Base-by-base conservation (phyloP, 64 coral and sea anemone genomes). In the Dendronephthya gigantea region DNA sequence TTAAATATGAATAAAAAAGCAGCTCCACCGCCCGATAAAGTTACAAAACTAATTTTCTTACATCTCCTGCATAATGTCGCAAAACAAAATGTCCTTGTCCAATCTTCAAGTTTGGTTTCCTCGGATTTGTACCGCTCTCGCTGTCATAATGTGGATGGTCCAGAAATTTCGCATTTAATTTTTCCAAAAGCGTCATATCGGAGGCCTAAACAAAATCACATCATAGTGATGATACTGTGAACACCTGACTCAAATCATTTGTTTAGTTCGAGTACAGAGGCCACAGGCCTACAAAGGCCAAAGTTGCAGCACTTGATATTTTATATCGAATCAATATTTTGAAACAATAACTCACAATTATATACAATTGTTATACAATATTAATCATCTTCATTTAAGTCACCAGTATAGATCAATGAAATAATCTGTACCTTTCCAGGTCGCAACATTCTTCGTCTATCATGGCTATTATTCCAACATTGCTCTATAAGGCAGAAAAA, bases 111-210 rank as follows among this genome's bases (percentile, higher is more conserved):
- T 98, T 92, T 3, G 95, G 93, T 79, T 79, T 79, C 0, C 91
- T 87, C 84, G 88, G 93, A 9, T 90, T 82, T 52, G 91, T 93
- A 39, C 89, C 88, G 2, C 81, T 84, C 82, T 90, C 58, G 87
- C 95, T 98, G 84, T 98, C 95, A 39, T 88, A 98, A 58, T 98
- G 95, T 5, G 89, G 88, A 88, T 98, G 95, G 2, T 86, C 59
- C 25, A 82, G 87, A 45, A 90, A 98, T 40, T 98, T 92, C 33
- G 72, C 47, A 43, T 98, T 90, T 22, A 98, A 41, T 35, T 98
- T 98, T 33, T 85, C 86, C n/a, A 98, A 47, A 35, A 98, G 89
- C 2, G 95, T 98, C 34, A 68, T 62, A 81, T 93, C 95, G 8
- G 76, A 92, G 41, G 93, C 95, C 95, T 98, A 81, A 30, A 82